Base-by-base conservation (phyloP, 2,113 vertebrate species). In the Sander vitreus region DNA sequence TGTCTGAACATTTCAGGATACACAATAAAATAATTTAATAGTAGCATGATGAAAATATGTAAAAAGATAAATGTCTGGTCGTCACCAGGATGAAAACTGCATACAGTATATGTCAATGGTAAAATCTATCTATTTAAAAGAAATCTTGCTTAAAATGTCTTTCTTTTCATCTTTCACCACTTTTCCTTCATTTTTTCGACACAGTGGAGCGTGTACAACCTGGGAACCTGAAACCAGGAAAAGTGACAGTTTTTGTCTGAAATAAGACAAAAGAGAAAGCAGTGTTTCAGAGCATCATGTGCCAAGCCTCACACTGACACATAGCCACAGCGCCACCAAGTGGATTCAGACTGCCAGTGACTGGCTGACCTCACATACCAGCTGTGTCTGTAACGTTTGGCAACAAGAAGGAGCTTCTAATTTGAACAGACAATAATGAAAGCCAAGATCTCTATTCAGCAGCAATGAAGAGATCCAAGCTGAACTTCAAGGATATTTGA, bases 291-390 rank as follows among this genome's bases (percentile, higher is more conserved):
- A 27, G n/a, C 5, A 33, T 9, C 0, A 4, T 4, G 53, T 4
- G 19, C 58, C 1, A 1, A 36, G n/a, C 27, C 54, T 36, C 30
- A n/a, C 68, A 14, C 55, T 64, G 39, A 43, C 62, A 16, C n/a
- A 78, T 68, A 76, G 50, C 82, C 87, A 91, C 86, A 93, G 89
- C 83, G 63, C 89, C 91, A 81, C 27, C 91, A 78, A 76, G 90
- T 90, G 92, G 89, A 55, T 15, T 0, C 68, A 59, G 4, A 3
- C 1, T 0, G 54, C 25, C 60, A n/a, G 33, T 63, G 60, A 5
- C 18, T 45, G 23, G 23, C 16, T 71, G 36, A 63, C 55, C 55
- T 25, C 47, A 25, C 73, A 43, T 9, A 11, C 10, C 39, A 43
- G 39, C 10, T 43, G 9, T 10, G 10, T 43, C 39, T 11, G 50